Evolutionary conservation across 2,888 invertebrate genomes (phyloP).

Genomic region (Oegoconia quadripuncta): DNA sequence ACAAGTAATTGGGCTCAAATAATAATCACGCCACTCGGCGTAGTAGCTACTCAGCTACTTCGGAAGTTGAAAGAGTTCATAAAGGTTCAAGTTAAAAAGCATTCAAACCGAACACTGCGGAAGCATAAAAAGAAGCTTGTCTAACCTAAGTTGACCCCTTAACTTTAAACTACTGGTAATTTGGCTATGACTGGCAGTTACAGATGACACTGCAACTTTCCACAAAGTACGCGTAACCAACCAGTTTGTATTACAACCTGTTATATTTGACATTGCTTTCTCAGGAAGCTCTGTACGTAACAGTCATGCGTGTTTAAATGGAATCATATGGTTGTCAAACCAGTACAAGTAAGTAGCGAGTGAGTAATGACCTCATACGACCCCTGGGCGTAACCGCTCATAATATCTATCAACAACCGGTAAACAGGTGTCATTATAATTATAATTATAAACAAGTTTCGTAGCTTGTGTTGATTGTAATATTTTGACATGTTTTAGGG

Average conservation of each 20-base stretch:
- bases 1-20: not conserved
- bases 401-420: constrained; percentile 28
- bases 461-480: constrained; percentile 34
- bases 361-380: constrained; percentile 62
- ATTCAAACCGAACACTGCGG: too few relatives aligned
- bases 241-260: constrained; percentile 23
- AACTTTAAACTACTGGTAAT: too few relatives aligned
- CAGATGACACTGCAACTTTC: constrained; percentile 38
- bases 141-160: too few relatives aligned
- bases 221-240: constrained; percentile 44
- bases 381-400: constrained; percentile 32
- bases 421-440: constrained; percentile 41
- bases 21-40: not conserved
- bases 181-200: not conserved
- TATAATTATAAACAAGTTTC: constrained; percentile 37
- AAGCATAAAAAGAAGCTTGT: too few relatives aligned
- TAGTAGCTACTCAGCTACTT: too few relatives aligned
- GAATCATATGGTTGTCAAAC: constrained; percentile 64
- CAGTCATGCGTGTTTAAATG: constrained; percentile 36
- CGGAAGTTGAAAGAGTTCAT: too few relatives aligned
- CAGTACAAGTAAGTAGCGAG: constrained; percentile 47
- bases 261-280: constrained; percentile 39
- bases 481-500: constrained; percentile 16
- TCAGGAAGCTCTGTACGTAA: constrained; percentile 43
- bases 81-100: too few relatives aligned